Conservation (phyloP, 2,113 vertebrate genomes). For the Micromys minutus region DNA sequence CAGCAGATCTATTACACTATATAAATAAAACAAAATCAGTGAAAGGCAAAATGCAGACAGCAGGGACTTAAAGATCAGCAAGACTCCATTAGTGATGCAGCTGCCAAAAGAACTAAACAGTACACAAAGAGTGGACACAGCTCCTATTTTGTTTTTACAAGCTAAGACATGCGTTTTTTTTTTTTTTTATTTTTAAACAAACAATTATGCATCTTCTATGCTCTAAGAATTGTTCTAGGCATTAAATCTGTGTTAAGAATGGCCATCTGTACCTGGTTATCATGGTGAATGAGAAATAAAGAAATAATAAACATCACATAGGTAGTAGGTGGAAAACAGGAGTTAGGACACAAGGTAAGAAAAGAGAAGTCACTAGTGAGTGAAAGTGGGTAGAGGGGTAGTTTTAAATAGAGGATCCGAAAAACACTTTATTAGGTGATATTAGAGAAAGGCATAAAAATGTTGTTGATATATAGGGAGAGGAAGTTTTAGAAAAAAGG, state of each 20-base stretch:
- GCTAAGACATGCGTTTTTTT: not conserved
- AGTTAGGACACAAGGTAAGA: not conserved
- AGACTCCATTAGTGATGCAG: not conserved
- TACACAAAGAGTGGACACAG: not conserved
- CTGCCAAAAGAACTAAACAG: not conserved
- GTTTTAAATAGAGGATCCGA: not conserved
- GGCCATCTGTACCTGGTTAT: not conserved
- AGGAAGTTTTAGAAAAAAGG: not conserved
- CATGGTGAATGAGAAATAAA: not conserved
- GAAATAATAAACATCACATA: not conserved
- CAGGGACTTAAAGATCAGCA: slow-evolving; percentile 33
- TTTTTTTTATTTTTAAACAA: slow-evolving; percentile 41
- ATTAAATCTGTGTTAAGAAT: not conserved
- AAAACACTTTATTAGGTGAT: not conserved
- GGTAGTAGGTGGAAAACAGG: not conserved
- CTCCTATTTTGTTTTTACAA: slow-evolving; percentile 18
- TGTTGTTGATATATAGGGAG: not conserved
- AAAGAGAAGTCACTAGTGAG: not conserved
- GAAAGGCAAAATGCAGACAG: not conserved
- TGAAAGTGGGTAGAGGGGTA: not conserved
- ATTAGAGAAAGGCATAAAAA: slow-evolving; percentile 6
- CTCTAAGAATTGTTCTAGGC: not conserved
- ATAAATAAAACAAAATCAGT: slow-evolving; percentile 57
- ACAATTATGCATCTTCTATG: not conserved
- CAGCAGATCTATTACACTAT: slow-evolving; percentile 7